Percentiles rank a stretch among this genome's conserved stretches.
These are phyloP conservation scores for Drosophila teissieri DNA, from an alignment of 1,140 invertebrate species.

Conservation along the genomic window DNA sequence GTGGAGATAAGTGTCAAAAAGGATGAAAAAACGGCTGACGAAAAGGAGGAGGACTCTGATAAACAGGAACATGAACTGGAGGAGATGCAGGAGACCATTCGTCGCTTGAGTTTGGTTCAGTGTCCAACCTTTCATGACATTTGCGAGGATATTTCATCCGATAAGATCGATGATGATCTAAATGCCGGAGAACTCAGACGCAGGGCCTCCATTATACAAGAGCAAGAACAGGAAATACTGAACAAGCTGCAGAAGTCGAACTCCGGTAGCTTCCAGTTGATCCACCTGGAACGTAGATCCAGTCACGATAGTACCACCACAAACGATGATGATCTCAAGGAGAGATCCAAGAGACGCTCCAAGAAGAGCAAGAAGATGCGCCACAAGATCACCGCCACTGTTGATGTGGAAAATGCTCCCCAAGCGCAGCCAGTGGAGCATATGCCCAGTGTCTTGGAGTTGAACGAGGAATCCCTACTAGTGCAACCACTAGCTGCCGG, in stretches of 20 bases:
- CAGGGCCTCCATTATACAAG: conserved; percentile 79
- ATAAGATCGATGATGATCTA: conserved; percentile 85
- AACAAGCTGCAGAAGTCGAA: conserved; percentile 77
- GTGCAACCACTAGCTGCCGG: neutral
- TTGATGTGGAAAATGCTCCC: conserved; percentile 68
- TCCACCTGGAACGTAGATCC: conserved; percentile 67
- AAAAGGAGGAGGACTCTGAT: conserved; percentile 15
- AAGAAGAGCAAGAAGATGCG: conserved; percentile 71
- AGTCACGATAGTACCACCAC: conserved; percentile 74
- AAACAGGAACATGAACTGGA: conserved; percentile 31
- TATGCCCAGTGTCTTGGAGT: conserved; percentile 62
- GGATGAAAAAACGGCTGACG: neutral
- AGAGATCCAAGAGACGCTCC: conserved; percentile 50
- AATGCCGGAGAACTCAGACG: conserved; percentile 85
- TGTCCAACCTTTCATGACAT: conserved; percentile 86
- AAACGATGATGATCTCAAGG: conserved; percentile 44
- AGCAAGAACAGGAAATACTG: conserved; percentile 79
- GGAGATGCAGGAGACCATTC: conserved; percentile 58
- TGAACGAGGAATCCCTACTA: conserved; percentile 45
- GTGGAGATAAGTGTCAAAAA: neutral
- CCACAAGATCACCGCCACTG: conserved; percentile 77
- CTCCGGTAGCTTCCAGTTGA: conserved; percentile 74
- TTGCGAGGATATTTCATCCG: conserved; percentile 85
- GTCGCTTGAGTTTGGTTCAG: conserved; percentile 77
- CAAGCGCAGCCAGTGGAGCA: conserved; percentile 11